Base-by-base conservation (phyloP, 2,888 invertebrate genomes). In the Oegoconia quadripuncta region DNA sequence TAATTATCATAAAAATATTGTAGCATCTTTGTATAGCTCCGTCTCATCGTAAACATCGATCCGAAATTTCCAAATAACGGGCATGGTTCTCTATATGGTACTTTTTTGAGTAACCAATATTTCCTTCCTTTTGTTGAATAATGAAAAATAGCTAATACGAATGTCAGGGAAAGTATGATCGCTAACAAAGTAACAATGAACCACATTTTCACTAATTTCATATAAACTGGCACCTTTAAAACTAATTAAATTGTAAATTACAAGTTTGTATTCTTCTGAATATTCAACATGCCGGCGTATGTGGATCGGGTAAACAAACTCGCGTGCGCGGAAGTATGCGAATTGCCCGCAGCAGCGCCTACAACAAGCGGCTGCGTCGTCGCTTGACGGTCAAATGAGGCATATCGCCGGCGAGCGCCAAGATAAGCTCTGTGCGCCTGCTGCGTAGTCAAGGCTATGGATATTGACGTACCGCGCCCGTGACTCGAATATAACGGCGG, bases 61-160 rank as follows among this genome's bases (percentile, higher is more conserved):
- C 84, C 86, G 44, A 88, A 87, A 52, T 88, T 87, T n/a, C 88
- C 88, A 41, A 88, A 83, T 52, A 88, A 67, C 2, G 88, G 88
- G 35, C 83, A 86, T 18, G 88, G 88, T 46, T 87, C 82, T 52
- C 75, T 74, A 45, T 81, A 87, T 1, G 81, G 74, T 37, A 88
- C 82, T 48, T 84, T 81, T 55, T 65, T 75, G 33, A 50, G 41
- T 7, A 58, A 49, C 88, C 88, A 88, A 55, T 87, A 78, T 48
- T 84, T 83, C 56, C 87, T 76, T 46, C 81, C 82, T 38, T 70
- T 74, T 2, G 77, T 66, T 1, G 70, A 42, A 46, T 76, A 87
- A 47, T 87, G 86, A 56, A 74, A 76, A 46, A 81, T 46, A 5
- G 76, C 59, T 39, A 87, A 60, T 37, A 75, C 50, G 32, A 77